Percentiles rank a stretch among this genome's conserved stretches.
These are phyloP conservation scores for Cataglyphis livida DNA, from an alignment of 2,888 invertebrate species.

Conservation along the genomic window DNA sequence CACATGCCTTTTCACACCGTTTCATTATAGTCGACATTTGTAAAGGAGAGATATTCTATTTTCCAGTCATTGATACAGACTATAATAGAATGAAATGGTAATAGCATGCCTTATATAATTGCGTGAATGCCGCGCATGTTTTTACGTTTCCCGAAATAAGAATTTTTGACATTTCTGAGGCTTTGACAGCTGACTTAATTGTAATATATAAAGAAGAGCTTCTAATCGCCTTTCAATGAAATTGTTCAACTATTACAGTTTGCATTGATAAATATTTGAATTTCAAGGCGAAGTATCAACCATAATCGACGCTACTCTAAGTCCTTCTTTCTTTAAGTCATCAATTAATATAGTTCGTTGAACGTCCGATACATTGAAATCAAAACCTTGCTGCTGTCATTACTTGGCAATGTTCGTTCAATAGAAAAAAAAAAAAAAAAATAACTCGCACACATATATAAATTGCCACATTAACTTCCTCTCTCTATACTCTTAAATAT, in stretches of 20 bases:
- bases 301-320: not conserved
- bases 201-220: not conserved
- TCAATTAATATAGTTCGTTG: slow-evolving; percentile 3
- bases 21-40: not conserved
- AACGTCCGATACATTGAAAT: slow-evolving; percentile 27
- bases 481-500: slow-evolving; percentile 34
- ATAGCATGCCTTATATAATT: not conserved
- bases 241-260: not conserved
- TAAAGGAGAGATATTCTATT: not conserved
- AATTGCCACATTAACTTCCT: slow-evolving; percentile 35
- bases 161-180: not conserved
- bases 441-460: not conserved
- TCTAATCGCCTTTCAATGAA: not conserved
- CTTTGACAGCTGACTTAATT: not conserved
- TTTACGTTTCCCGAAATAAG: not conserved
- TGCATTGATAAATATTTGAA: not conserved
- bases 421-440: slow-evolving; percentile 12
- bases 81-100: slow-evolving; percentile 1
- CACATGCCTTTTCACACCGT: not conserved
- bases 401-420: slow-evolving; percentile 33
- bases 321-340: not conserved
- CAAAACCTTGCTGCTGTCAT: slow-evolving; percentile 6
- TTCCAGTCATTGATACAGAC: not conserved
- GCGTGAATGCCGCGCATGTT: not conserved
- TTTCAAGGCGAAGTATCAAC: not conserved